Conservation (phyloP, 2,888 invertebrate genomes). For the Drosophila kuntzei region DNA sequence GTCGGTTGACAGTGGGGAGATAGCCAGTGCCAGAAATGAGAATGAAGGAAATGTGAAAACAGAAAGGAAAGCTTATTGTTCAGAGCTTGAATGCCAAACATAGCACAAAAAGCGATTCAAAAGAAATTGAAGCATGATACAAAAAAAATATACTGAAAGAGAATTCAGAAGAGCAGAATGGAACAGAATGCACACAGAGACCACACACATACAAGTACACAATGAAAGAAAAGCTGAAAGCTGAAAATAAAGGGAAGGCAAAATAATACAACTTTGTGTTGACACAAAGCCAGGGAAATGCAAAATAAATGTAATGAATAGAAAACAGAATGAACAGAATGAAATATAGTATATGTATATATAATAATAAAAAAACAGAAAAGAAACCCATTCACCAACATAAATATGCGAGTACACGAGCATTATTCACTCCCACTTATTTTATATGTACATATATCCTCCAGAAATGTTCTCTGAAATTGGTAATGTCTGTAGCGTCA, state of each 20-base stretch:
- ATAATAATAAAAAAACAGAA: conserved; percentile 18
- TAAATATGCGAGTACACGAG: not conserved
- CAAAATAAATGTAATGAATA: conserved; percentile 70
- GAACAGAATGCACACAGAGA: conserved; percentile 48
- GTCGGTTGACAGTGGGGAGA: not conserved
- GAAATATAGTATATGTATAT: conserved; percentile 48
- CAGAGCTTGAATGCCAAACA: conserved; percentile 58
- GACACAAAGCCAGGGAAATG: conserved; percentile 64
- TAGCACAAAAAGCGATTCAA: conserved; percentile 69
- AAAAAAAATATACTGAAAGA: conserved; percentile 54
- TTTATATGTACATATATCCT: not conserved
- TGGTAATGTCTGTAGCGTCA: not conserved
- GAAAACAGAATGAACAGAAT: conserved; percentile 46
- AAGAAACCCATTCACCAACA: conserved; percentile 12
- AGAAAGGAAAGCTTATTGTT: conserved; percentile 69
- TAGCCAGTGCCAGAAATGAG: conserved; percentile 2
- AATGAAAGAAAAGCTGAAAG: conserved; percentile 37
- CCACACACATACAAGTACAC: conserved; percentile 34
- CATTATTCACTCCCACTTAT: conserved; percentile 3
- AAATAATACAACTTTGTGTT: conserved; percentile 63
- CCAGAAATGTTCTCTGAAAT: not conserved
- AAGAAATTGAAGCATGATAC: conserved; percentile 58
- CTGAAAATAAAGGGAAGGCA: conserved; percentile 56
- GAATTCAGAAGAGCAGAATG: conserved; percentile 46
- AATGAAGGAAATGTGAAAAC: conserved; percentile 34